Base-by-base conservation (phyloP, 2,113 vertebrate genomes). In the Otis tarda region DNA sequence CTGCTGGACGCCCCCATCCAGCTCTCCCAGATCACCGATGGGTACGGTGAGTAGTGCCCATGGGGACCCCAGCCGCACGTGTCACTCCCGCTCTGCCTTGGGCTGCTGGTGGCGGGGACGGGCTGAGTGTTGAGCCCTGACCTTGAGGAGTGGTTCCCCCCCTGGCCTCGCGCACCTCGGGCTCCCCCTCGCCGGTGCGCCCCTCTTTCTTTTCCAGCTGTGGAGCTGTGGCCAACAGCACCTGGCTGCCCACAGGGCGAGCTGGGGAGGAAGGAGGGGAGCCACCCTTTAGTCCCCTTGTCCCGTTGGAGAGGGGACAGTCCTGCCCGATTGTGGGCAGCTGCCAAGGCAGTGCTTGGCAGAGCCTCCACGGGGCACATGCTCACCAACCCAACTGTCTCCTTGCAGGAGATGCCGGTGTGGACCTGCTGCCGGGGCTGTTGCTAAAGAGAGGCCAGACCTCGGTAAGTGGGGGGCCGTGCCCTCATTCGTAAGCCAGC, bases 1-100 rank as follows among this genome's bases (percentile, higher is more conserved):
- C 84, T 99, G 73, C 94, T 99, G 95, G 98, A 99, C 25, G 94
- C 99, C 63, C 99, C 99, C 1, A 99, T 99, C 74, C 99, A 99
- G 97, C 98, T 99, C 43, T 99, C 99, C 35, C 98, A 99, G 97
- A 99, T 99, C 93, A 97, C 98, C 4, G 98, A 98, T 8, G 98
- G 98, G 31, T 98, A 97, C 1, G 98, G 99, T 99, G 96, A 98
- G 98, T 77, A 93, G 82, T 78, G 93, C 93, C 97, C 89, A 11
- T 95, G 93, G 57, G 90, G 91, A 12, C 22, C 39, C 43, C 35
- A 4, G 28, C 39, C 28, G 5, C 2, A 4, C 5, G 1, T 2
- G 4, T 56, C 49, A 39, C 50, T 64, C 79, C 10, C 4, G 0
- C 19, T 25, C 39, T 6, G 6, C 47, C 0, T 8, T 14, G 0